Evolutionary conservation across 2,113 vertebrate species (phyloP).

Genomic region (Caranx ignobilis): DNA sequence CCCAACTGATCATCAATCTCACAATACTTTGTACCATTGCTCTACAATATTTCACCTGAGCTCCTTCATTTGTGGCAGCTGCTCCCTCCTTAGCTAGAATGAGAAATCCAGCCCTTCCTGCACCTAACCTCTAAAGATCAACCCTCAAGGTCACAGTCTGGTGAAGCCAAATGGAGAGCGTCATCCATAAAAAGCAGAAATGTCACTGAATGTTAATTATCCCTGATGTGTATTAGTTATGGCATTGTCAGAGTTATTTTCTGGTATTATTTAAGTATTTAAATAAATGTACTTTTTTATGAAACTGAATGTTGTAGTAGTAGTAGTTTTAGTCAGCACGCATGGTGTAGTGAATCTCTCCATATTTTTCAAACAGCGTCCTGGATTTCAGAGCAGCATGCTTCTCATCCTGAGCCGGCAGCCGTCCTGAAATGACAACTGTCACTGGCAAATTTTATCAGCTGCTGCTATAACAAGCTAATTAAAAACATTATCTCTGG

Average conservation of each 20-base stretch:
- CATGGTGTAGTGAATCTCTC: too few species aligned
- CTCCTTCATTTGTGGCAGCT: conserved; percentile 24
- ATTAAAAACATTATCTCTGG: too few species aligned
- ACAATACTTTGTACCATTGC: conserved; percentile 13
- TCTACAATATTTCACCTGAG: conserved; percentile 20
- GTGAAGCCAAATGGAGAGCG: background rate
- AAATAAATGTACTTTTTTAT: too few species aligned
- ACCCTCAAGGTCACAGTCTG: background rate
- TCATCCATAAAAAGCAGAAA: conserved; percentile 8
- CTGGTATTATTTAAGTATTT: too few species aligned
- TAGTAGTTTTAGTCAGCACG: too few species aligned
- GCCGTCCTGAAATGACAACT: too few species aligned
- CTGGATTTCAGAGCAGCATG: background rate
- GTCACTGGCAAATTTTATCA: too few species aligned
- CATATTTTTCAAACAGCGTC: background rate
- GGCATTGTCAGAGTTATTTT: too few species aligned
- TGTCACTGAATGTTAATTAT: background rate
- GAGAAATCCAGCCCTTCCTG: background rate
- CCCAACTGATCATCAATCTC: conserved; percentile 39
- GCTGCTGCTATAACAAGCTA: too few species aligned
- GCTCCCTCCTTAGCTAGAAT: conserved; percentile 5
- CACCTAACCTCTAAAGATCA: background rate
- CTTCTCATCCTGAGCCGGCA: background rate
- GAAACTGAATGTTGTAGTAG: too few species aligned
- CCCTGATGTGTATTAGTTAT: background rate